A percentile compares a stretch with the other conserved stretches of the same genome.
These are phyloP conservation scores for Halotydeus destructor DNA, from an alignment of 1,140 invertebrate species.

Conservation along the genomic window DNA sequence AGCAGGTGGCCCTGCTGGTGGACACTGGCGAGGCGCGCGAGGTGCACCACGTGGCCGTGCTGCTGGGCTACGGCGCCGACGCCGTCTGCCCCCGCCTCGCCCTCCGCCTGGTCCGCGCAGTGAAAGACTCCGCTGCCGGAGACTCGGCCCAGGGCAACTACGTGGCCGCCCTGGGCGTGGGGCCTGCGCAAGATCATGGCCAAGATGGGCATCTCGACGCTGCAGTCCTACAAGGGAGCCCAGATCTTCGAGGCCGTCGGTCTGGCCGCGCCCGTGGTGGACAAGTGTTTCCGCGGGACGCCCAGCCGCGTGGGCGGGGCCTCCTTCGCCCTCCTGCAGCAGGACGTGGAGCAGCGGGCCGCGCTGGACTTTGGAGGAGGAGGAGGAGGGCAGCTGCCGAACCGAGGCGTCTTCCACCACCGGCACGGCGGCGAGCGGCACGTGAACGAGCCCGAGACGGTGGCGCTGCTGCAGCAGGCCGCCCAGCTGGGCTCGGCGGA, in stretches of 20 bases:
- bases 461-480: slow-evolving; percentile 82
- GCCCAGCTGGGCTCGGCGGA: slow-evolving; percentile 51
- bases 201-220: slow-evolving; percentile 97
- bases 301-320: slow-evolving; percentile 85
- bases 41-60: slow-evolving; percentile 87
- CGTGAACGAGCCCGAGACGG: slow-evolving; percentile 82
- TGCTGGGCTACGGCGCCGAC: slow-evolving; percentile 91
- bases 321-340: slow-evolving; percentile 64
- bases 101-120: slow-evolving; percentile 54
- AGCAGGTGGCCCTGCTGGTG: slow-evolving; percentile 81
- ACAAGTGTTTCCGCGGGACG: slow-evolving; percentile 88
- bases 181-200: slow-evolving; percentile 76
- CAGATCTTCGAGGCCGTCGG: slow-evolving; percentile 99
- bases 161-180: slow-evolving; percentile 46
- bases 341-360: slow-evolving; percentile 67
- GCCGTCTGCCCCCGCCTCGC: slow-evolving; percentile 93
- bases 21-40: slow-evolving; percentile 87
- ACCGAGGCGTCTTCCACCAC: slow-evolving; percentile 96
- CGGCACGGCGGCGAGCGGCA: slow-evolving; percentile 90
- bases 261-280: slow-evolving; percentile 67
- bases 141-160: slow-evolving; percentile 59
- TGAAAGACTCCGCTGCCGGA: slow-evolving; percentile 56
- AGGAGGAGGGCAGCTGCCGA: too few relatives aligned
- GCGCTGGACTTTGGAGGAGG: too few relatives aligned
- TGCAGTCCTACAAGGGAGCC: slow-evolving; percentile 98